These are phyloP conservation scores for Melipona beecheii DNA, from an alignment of 2,888 invertebrate species.

Conservation along the genomic window DNA sequence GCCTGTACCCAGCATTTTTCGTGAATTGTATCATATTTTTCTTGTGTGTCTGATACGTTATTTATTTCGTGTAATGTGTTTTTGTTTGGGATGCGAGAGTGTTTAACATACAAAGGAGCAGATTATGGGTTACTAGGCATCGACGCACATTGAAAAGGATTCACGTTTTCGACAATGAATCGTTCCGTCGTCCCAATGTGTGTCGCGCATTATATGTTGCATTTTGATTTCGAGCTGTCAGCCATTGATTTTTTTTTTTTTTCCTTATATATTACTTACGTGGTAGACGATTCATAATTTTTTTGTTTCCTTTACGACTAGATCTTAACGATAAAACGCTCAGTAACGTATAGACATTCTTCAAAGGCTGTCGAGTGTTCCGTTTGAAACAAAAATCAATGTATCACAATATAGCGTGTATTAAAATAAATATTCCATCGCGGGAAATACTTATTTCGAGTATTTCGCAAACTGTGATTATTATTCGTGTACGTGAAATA, in stretches of 20 bases:
- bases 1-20: conserved; percentile 69
- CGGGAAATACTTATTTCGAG: neutral
- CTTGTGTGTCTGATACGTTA: conserved; percentile 35
- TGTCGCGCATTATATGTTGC: conserved; percentile 68
- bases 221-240: conserved; percentile 80
- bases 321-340: conserved; percentile 52
- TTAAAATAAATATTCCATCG: conserved; percentile 1
- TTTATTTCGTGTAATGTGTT: conserved; percentile 52
- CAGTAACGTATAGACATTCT: conserved; percentile 23
- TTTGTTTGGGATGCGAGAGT: conserved; percentile 36
- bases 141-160: conserved; percentile 73
- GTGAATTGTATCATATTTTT: conserved; percentile 6
- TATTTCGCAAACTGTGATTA: neutral
- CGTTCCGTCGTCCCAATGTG: conserved; percentile 58
- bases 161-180: conserved; percentile 46
- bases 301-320: conserved; percentile 53
- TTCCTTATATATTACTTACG: conserved; percentile 58
- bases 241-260: conserved; percentile 67
- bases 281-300: conserved; percentile 23
- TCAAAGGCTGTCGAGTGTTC: conserved; percentile 37
- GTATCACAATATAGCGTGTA: conserved; percentile 46
- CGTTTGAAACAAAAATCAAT: conserved; percentile 34
- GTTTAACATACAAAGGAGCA: conserved; percentile 34
- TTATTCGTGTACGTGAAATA: neutral
- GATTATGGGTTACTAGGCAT: conserved; percentile 65